Evolutionary conservation across 2,888 invertebrate genomes (phyloP), one percentile per base, ranked within the genome.

Genomic region (Rugalucina vietnamica): DNA sequence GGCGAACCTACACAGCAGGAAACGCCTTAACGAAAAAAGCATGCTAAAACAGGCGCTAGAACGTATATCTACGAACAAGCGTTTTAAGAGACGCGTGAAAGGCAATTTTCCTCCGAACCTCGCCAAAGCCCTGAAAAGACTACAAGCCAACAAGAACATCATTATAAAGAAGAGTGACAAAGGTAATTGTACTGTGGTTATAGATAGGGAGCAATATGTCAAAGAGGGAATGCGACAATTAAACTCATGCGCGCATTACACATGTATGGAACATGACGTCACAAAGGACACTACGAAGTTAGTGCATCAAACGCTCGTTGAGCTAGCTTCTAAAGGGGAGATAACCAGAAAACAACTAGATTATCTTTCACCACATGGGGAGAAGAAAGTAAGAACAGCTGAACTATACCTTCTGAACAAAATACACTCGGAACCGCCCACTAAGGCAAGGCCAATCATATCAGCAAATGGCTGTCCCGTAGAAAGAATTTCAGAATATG

Each of bases 401-500:
- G 43, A 43, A 18, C 18, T 43, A 43, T 43, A 43, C 43, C 12
- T 60, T 27, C 60, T 60, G 8, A 60, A 60, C 29, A 60, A 60
- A 54, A 54, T 54, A 14, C 54, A 54, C 12, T n/a, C 54, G 12
- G n/a, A 21, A 5, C 54, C 12, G 54, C 27, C 27, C 5, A 60
- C 29, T 5, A 60, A 60, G 60, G 29, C 27, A 2, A 60, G 69
- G 1, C 81, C 83, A 18, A 82, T 82, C 27, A 71, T 78, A 29
- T 80, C 74, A 18, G 77, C 54, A 0, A 82, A 65, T 21, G 73
- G 72, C 18, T 43, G 57, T 18, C 80, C 69, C n/a, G 77, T 78
- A 8, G 80, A 81, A 69, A 76, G 50, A 39, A 83, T 81, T 3
- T 86, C 75, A 8, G 72, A 79, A 36, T 75, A 43, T 32, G 49